phyloP scores from a whole-genome alignment of 2,888 invertebrate genomes.

The Hipparchia semele region DNA sequence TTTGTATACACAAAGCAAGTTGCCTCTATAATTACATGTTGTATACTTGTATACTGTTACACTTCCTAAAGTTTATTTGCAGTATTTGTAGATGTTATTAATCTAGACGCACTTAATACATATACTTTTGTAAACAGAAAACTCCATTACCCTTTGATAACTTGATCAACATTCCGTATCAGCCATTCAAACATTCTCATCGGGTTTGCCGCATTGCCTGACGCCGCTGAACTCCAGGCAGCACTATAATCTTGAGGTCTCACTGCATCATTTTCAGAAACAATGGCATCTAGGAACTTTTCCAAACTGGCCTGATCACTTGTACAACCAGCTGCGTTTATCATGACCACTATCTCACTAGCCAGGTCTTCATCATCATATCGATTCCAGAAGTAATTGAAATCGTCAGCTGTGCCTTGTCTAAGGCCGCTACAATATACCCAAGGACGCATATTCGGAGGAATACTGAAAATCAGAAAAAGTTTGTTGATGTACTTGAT shows the following conservation, averaged over 20 bases:
- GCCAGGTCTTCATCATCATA: conserved; percentile 84
- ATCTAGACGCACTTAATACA: no score
- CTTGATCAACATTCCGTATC: conserved; percentile 52
- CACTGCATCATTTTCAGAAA: conserved; percentile 52
- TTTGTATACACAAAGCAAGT: no score
- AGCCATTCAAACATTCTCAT: conserved; percentile 82
- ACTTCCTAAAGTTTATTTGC: no score
- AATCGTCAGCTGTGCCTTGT: conserved; percentile 84
- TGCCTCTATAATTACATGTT: no score
- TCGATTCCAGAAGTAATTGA: conserved; percentile 85
- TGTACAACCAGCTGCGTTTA: conserved; percentile 87
- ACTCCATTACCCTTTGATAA: conserved; percentile 46
- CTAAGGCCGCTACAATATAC: conserved; percentile 90
- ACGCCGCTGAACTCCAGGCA: conserved; percentile 76
- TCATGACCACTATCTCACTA: conserved; percentile 86
- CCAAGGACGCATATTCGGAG: conserved; percentile 82
- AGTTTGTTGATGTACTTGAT: background rate
- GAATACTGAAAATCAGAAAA: conserved; percentile 34
- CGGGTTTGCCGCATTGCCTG: conserved; percentile 81
- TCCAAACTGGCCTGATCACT: conserved; percentile 64
- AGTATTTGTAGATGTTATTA: no score
- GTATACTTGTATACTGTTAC: no score
- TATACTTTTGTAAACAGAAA: background rate
- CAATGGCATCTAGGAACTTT: conserved; percentile 57
- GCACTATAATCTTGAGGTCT: conserved; percentile 71